Evolutionary conservation across 2,113 vertebrate species (phyloP), one percentile per base, ranked within the genome.

Genomic region (Nibea coibor): DNA sequence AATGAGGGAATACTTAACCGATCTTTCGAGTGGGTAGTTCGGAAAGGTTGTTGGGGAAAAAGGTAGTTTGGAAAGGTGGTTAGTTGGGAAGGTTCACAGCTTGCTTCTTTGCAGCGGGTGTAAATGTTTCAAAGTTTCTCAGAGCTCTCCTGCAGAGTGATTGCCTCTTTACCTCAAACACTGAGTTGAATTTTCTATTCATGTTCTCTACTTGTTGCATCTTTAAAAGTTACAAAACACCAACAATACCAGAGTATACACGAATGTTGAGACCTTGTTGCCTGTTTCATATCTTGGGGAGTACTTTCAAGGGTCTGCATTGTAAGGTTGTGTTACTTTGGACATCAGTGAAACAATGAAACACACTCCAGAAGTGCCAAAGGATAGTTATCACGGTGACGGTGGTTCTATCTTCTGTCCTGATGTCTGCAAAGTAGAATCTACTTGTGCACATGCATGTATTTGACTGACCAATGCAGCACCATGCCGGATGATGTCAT

Each of bases 401-500:
- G 28, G 7, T 22, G 3, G 16, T 26, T 42, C 10, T 4, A 54
- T 24, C 54, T 12, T 26, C 15, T 8, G 9, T 43, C 10, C 8
- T 0, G 2, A 28, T 3, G 4, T 8, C 28, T 45, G 8, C 39
- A 26, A 6, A 9, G 4, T 56, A 19, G n/a, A 56, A 14, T 50
- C 6, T 31, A 56, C 31, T 14, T 22, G 22, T 71, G 22, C 57
- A 48, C 9, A 17, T n/a, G 58, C 28, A 63, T 67, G 65, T 61
- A 22, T 59, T 77, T 78, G 20, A n/a, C 15, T 22, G 20, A 58
- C 14, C 43, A 48, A 17, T 39, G 26, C 20, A 20, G 35, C 57
- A 62, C 57, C 31, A 63, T 12, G 22, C n/a, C 31, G 0, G 45
- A 61, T 39, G 65, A 68, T 77, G 75, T 59, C n/a, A 45, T 45